Conservation (phyloP, 2,797 vertebrate genomes). For the Scolopax bukidnonensis region DNA sequence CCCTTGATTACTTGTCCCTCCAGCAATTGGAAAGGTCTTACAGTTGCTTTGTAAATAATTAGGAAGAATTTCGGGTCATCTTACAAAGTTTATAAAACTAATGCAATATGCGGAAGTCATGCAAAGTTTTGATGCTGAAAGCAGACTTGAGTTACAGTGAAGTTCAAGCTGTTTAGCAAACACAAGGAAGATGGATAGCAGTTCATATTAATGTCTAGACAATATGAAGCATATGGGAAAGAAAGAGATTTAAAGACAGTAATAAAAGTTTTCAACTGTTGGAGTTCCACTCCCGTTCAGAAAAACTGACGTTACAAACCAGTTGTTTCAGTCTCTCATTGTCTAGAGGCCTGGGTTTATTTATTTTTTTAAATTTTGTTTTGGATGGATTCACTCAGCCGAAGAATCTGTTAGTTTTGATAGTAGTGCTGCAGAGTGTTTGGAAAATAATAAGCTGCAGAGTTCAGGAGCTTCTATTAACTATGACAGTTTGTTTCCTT, state of each 20-base stretch:
- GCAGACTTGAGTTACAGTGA: neutral
- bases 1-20: neutral
- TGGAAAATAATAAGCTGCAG: neutral
- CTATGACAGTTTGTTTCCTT: neutral
- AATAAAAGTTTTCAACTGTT: neutral
- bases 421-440: neutral
- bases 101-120: neutral
- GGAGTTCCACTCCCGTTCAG: neutral
- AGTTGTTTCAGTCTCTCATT: neutral
- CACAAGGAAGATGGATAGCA: neutral
- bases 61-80: neutral
- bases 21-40: neutral
- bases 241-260: neutral
- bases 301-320: neutral
- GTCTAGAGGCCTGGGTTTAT: neutral
- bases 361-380: neutral
- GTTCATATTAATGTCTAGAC: neutral
- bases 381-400: neutral
- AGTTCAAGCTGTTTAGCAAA: neutral
- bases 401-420: neutral
- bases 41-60: neutral
- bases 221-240: rapidly evolving
- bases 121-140: neutral
- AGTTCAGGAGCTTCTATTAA: neutral
- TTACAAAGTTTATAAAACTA: neutral